phyloP scores from a whole-genome alignment of 30 jellyfish, hydroid and myxozoan species.

The Turritopsis dohrnii region DNA sequence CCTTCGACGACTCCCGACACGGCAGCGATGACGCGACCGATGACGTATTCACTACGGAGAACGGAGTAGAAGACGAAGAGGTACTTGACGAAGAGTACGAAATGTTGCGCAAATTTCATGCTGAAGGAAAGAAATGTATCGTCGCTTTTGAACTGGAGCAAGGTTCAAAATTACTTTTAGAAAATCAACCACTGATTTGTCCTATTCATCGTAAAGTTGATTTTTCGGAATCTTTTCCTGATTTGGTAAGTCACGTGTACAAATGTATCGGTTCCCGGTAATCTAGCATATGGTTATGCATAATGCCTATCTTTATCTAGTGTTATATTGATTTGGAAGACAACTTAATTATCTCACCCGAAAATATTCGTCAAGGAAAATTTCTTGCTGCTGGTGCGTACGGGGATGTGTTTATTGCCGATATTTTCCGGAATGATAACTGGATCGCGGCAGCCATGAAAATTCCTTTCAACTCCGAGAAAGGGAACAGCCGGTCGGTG shows the following conservation, averaged over 20 bases:
- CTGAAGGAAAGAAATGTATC: slow-evolving; percentile 21
- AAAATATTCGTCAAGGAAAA: slow-evolving; percentile 31
- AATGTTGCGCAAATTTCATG: not conserved
- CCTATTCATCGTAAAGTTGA: slow-evolving; percentile 52
- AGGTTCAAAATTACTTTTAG: slow-evolving; percentile 48
- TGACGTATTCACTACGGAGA: slow-evolving; percentile 1
- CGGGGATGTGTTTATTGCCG: slow-evolving; percentile 80
- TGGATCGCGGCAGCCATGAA: slow-evolving; percentile 18
- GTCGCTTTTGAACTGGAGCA: slow-evolving; percentile 75
- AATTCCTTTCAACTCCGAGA: slow-evolving; percentile 25
- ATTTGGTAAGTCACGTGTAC: slow-evolving; percentile 50
- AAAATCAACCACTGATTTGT: slow-evolving; percentile 42
- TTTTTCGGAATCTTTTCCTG: slow-evolving; percentile 53
- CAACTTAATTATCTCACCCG: slow-evolving; percentile 38
- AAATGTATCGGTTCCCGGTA: not conserved
- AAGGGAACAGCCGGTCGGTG: not conserved
- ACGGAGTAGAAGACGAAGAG: slow-evolving; percentile 22
- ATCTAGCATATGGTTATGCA: not conserved
- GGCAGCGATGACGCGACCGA: not conserved
- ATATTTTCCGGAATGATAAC: slow-evolving; percentile 23
- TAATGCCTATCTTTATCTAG: slow-evolving; percentile 24
- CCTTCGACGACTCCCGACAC: not conserved
- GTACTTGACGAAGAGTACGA: slow-evolving; percentile 16
- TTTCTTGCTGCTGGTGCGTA: slow-evolving; percentile 87
- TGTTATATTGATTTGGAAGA: slow-evolving; percentile 58